phyloP scores from a whole-genome alignment of 2,797 vertebrate species.

The Siniperca undulata region DNA sequence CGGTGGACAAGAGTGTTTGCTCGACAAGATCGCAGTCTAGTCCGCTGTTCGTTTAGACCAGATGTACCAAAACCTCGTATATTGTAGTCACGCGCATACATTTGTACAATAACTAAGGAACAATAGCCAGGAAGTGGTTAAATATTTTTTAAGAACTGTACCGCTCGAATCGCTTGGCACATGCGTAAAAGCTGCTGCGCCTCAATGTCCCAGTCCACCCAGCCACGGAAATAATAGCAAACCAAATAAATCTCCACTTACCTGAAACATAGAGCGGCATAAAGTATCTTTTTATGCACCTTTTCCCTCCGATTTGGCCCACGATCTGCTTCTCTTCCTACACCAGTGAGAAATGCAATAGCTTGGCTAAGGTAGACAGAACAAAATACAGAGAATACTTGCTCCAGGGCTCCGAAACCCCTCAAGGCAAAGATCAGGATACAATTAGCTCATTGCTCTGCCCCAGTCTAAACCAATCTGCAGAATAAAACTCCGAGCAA shows the following conservation, averaged over 20 bases:
- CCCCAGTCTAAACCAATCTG: slow-evolving; percentile 95
- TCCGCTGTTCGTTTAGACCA: slow-evolving; percentile 26
- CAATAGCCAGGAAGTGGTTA: slow-evolving; percentile 87
- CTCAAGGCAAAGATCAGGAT: slow-evolving; percentile 99
- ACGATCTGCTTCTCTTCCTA: slow-evolving; percentile 94
- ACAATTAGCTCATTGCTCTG: slow-evolving; percentile 99
- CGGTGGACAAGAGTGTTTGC: slow-evolving; percentile 69
- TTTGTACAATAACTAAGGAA: slow-evolving; percentile 64
- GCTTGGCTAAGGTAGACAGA: slow-evolving; percentile 99
- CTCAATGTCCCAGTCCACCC: slow-evolving; percentile 90
- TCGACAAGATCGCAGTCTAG: slow-evolving; percentile 59
- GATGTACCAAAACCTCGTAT: slow-evolving; percentile 13
- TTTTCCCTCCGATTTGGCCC: slow-evolving; percentile 86
- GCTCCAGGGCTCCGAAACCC: slow-evolving; percentile 98
- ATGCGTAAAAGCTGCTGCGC: slow-evolving; percentile 97
- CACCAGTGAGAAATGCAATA: slow-evolving; percentile 98
- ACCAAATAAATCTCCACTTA: slow-evolving; percentile 92
- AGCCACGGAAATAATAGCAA: slow-evolving; percentile 90
- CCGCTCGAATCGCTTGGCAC: slow-evolving; percentile 91
- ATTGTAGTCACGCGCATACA: slow-evolving; percentile 42
- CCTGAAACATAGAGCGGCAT: slow-evolving; percentile 92
- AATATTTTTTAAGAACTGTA: slow-evolving; percentile 83
- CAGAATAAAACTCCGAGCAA: slow-evolving; percentile 93
- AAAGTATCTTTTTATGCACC: slow-evolving; percentile 81
- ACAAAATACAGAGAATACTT: slow-evolving; percentile 98